phyloP scores from a whole-genome alignment of 2,797 vertebrate genomes.

The Falco columbarius region DNA sequence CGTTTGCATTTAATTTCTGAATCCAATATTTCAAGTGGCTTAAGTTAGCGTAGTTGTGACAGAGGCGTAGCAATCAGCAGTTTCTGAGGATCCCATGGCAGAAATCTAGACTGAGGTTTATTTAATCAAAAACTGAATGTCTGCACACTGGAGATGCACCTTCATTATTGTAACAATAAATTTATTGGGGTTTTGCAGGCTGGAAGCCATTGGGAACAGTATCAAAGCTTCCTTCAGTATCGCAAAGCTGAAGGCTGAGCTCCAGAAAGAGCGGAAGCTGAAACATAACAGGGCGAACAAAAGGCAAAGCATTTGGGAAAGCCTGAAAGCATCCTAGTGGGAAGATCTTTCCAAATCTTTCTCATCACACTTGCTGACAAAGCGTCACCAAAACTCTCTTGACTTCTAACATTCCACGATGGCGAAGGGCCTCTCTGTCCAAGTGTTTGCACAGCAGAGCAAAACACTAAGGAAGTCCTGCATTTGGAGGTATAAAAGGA shows the following conservation, averaged over 20 bases:
- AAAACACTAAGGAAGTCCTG: background rate
- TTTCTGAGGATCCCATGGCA: background rate
- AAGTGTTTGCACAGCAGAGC: background rate
- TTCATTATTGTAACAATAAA: background rate
- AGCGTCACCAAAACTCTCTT: slow-evolving; percentile 29
- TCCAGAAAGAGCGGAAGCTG: slow-evolving; percentile 63
- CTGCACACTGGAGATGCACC: background rate
- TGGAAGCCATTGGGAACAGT: slow-evolving; percentile 74
- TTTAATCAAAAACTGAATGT: background rate
- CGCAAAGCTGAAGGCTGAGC: slow-evolving; percentile 72
- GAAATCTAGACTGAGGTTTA: background rate
- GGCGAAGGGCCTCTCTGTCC: background rate
- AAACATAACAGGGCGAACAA: slow-evolving; percentile 74
- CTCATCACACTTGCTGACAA: background rate
- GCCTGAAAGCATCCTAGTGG: slow-evolving; percentile 64
- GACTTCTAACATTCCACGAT: slow-evolving; percentile 29
- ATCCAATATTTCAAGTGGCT: background rate
- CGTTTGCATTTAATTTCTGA: background rate
- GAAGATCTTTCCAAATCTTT: too few relatives aligned
- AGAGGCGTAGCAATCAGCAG: background rate
- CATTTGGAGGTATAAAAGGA: slow-evolving; percentile 39
- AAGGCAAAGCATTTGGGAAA: slow-evolving; percentile 50
- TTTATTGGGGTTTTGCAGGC: slow-evolving; percentile 70
- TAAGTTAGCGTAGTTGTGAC: background rate
- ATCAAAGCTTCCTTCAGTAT: slow-evolving; percentile 75